phyloP scores from a whole-genome alignment of 2,113 vertebrate species.

The Paradoxurus hermaphroditus region DNA sequence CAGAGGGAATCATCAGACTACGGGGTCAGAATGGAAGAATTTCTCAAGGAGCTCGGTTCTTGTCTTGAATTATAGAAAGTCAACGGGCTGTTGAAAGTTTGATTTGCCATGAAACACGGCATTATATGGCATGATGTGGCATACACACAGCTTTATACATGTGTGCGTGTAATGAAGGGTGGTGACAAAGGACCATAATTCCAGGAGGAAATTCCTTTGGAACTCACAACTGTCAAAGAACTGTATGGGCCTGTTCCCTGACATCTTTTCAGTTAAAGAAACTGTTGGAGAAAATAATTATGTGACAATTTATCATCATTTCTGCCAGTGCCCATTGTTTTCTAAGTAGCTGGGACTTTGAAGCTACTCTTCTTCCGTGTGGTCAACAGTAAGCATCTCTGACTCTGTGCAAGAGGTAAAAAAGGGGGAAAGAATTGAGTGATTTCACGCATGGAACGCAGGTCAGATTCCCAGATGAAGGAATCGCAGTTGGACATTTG shows the following conservation, averaged over 20 bases:
- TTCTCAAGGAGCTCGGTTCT: background rate
- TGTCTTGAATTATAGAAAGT: background rate
- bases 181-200: background rate
- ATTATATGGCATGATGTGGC: background rate
- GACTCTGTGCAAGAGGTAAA: background rate
- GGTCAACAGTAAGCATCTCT: background rate
- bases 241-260: background rate
- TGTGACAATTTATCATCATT: background rate
- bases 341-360: background rate
- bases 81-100: background rate
- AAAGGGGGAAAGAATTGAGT: background rate
- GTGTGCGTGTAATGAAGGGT: background rate
- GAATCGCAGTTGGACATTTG: too few relatives aligned
- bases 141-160: background rate
- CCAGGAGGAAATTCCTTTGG: background rate
- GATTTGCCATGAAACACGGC: background rate
- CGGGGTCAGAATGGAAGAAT: background rate
- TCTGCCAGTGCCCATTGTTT: background rate
- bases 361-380: background rate
- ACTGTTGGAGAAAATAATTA: background rate
- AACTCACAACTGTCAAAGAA: background rate
- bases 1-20: background rate
- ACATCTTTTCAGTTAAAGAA: background rate
- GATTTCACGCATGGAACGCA: background rate
- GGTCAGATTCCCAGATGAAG: background rate